Evolutionary conservation across 2,113 vertebrate genomes (phyloP), one percentile per base, ranked within the genome.

Genomic region (Cyprinodon variegatus): DNA sequence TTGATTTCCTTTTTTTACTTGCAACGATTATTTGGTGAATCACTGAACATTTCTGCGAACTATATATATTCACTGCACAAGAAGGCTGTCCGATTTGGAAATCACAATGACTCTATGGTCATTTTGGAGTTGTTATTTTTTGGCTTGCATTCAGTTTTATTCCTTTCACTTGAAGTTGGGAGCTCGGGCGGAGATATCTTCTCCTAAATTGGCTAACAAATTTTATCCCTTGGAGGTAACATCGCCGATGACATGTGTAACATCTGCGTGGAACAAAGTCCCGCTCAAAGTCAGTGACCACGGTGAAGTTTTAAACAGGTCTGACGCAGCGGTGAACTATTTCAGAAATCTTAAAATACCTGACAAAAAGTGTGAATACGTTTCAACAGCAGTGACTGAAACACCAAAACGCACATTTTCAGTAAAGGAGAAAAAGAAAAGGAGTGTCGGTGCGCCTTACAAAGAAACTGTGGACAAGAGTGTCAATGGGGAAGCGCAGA

Each of bases 151-250:
- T 37, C 63, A 86, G 63, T 43, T 91, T 59, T 46, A 37, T 40
- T 37, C 69, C 40, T 81, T 89, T 78, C 77, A 77, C 38, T 64
- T 61, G 43, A 90, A 90, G 80, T 89, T 86, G 70, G 72, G 37
- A 72, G 81, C 84, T 76, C 71, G 72, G 22, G 91, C 88, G 76
- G 90, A 91, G 79, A 86, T 91, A 88, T 92, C 74, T 93, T 90
- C 76, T 29, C 63, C 60, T 2, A 76, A 65, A 72, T 61, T 69
- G 59, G 72, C 79, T 20, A 66, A 80, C 41, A 81, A 85, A 65
- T 85, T 79, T 74, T 41, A 80, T 70, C 79, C 66, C 15, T 14
- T 84, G 64, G 74, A 81, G 40, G 67, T 76, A 40, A 77, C 67
- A 7, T 75, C 60, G n/a, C 50, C 43, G 74, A 82, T 78, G 38